Evolutionary conservation across 2,797 vertebrate species (phyloP).

Genomic region (Aulostomus chinensis): DNA sequence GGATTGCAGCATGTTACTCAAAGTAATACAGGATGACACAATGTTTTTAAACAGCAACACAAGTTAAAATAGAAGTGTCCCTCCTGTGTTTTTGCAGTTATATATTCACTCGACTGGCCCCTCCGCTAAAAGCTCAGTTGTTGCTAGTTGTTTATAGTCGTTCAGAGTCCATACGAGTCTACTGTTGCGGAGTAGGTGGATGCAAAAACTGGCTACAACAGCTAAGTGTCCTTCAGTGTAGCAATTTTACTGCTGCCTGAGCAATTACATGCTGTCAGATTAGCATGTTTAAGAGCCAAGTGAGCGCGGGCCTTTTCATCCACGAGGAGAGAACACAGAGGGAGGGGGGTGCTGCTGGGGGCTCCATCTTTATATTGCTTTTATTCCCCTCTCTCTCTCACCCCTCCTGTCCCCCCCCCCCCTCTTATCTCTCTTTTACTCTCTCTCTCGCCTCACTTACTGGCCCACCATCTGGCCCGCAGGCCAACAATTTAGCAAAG

Average conservation of each 20-base stretch:
- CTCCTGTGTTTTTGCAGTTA: not conserved
- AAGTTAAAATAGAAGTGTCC: no score
- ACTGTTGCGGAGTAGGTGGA: slow-evolving; percentile 31
- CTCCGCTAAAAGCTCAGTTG: not conserved
- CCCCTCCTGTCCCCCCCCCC: no score
- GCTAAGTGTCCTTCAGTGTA: slow-evolving; percentile 40
- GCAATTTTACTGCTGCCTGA: slow-evolving; percentile 40
- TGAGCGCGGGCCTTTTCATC: slow-evolving; percentile 26
- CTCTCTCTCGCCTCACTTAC: slow-evolving; percentile 4
- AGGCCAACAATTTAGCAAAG: slow-evolving; percentile 13
- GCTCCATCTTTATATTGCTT: no score
- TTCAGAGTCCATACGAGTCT: slow-evolving; percentile 10
- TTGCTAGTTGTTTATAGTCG: not conserved
- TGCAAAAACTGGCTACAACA: slow-evolving; percentile 27
- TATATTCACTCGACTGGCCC: not conserved
- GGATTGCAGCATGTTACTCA: no score
- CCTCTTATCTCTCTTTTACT: no score
- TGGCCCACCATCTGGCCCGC: not conserved
- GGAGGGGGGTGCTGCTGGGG: not conserved
- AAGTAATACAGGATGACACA: no score
- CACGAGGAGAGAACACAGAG: slow-evolving; percentile 29
- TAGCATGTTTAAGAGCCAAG: slow-evolving; percentile 56
- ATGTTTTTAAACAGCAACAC: no score
- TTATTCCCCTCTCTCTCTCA: no score
- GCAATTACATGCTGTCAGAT: slow-evolving; percentile 62